phyloP scores from a whole-genome alignment of 2,113 vertebrate species.

The Mobula hypostoma region DNA sequence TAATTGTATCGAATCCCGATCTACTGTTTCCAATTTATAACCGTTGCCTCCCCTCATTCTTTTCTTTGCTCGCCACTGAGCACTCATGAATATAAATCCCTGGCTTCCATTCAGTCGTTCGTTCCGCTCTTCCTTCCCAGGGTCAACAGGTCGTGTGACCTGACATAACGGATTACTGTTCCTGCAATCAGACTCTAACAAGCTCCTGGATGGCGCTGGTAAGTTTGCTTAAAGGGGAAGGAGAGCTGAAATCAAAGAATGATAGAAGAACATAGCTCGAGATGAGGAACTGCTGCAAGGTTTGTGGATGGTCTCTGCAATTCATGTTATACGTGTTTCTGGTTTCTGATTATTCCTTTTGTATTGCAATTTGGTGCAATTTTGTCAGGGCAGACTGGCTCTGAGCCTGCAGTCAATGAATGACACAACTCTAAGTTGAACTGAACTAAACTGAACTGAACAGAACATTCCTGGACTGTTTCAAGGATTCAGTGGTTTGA shows the following conservation, averaged over 20 bases:
- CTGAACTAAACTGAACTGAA: too few species aligned
- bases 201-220: not conserved
- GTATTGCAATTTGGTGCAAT: too few species aligned
- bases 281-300: too few species aligned
- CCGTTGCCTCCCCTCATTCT: not conserved
- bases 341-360: too few species aligned
- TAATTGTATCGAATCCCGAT: not conserved
- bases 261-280: not conserved
- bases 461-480: too few species aligned
- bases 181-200: not conserved
- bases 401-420: too few species aligned
- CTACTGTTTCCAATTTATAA: not conserved
- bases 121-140: not conserved
- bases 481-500: too few species aligned
- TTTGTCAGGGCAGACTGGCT: too few species aligned
- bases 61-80: not conserved
- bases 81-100: conserved; percentile 3
- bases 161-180: conserved; percentile 26
- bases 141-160: conserved; percentile 5
- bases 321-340: too few species aligned
- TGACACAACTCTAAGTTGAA: too few species aligned
- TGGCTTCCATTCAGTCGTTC: not conserved
- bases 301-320: too few species aligned
- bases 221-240: not conserved
- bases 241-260: not conserved